These are phyloP conservation scores for Tribolium madens DNA, from an alignment of 1,140 invertebrate genomes.

Conservation along the genomic window DNA sequence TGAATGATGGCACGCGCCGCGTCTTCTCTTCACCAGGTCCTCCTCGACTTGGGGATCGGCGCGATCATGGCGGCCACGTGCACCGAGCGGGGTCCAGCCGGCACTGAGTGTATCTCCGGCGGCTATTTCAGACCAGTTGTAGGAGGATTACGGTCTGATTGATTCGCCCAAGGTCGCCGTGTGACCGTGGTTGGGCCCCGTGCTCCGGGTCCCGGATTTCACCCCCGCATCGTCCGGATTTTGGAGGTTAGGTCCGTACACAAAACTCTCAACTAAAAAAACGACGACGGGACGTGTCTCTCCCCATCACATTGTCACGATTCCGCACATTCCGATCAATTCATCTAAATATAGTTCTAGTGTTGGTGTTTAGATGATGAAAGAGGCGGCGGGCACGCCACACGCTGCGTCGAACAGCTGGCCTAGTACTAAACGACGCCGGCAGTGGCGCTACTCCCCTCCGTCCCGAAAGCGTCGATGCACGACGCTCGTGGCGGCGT, in stretches of 20 bases:
- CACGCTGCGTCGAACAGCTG: slow-evolving; percentile 46
- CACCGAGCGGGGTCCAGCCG: not conserved
- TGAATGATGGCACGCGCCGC: not conserved
- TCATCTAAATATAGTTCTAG: slow-evolving; percentile 35
- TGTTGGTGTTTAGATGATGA: slow-evolving; percentile 25
- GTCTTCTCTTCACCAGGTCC: not conserved
- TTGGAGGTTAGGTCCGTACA: slow-evolving; percentile 1
- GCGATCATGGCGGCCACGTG: slow-evolving; percentile 20
- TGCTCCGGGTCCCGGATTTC: slow-evolving; percentile 13
- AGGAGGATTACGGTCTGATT: slow-evolving; percentile 8
- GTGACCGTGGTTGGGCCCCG: not conserved
- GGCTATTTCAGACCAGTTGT: slow-evolving; percentile 15
- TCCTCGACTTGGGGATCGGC: not conserved
- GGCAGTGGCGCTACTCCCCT: slow-evolving; percentile 45
- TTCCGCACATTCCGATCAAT: slow-evolving; percentile 22
- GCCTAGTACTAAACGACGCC: slow-evolving; percentile 46
- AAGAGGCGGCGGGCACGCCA: slow-evolving; percentile 3
- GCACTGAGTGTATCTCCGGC: not conserved
- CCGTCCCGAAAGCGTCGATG: slow-evolving; percentile 43
- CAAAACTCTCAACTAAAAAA: not conserved
- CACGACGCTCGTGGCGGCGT: slow-evolving; percentile 14
- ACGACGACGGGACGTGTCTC: not conserved
- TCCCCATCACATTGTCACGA: slow-evolving; percentile 11
- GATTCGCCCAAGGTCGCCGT: not conserved
- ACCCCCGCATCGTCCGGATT: slow-evolving; percentile 11